Conservation (phyloP, 1,140 invertebrate genomes). For the Plectrocnemia conspersa region DNA sequence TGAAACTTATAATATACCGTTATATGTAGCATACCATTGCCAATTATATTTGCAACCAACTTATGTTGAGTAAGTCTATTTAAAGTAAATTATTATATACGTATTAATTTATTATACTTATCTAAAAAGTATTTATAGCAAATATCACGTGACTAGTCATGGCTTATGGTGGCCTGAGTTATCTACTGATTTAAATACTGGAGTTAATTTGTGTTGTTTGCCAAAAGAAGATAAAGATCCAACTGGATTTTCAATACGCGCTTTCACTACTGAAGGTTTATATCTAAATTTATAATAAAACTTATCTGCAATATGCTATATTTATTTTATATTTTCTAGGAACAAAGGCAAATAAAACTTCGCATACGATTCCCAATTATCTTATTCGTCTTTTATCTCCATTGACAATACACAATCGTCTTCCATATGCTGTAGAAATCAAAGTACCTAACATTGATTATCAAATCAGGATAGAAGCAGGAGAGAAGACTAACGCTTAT, state of each 20-base stretch:
- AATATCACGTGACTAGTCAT: conserved; percentile 63
- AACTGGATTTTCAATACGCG: conserved; percentile 61
- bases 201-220: conserved; percentile 60
- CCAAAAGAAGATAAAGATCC: conserved; percentile 54
- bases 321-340: conserved; percentile 21
- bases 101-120: background rate
- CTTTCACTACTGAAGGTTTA: conserved; percentile 48
- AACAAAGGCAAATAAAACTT: conserved; percentile 44
- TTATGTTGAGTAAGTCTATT: conserved; percentile 60
- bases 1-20: conserved; percentile 68
- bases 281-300: background rate
- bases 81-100: conserved; percentile 17
- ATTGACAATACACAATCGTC: conserved; percentile 68
- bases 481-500: conserved; percentile 65
- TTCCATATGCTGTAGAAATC: conserved; percentile 66
- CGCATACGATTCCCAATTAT: conserved; percentile 65
- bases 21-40: conserved; percentile 77
- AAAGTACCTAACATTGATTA: conserved; percentile 51
- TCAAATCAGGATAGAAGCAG: conserved; percentile 62
- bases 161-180: conserved; percentile 80
- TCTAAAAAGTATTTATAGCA: conserved; percentile 42
- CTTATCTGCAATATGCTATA: background rate
- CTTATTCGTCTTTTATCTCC: conserved; percentile 67
- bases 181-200: conserved; percentile 56
- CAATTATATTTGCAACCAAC: conserved; percentile 70